These are phyloP conservation scores for Pollachius pollachius DNA, from an alignment of 2,113 vertebrate species.

Conservation along the genomic window DNA sequence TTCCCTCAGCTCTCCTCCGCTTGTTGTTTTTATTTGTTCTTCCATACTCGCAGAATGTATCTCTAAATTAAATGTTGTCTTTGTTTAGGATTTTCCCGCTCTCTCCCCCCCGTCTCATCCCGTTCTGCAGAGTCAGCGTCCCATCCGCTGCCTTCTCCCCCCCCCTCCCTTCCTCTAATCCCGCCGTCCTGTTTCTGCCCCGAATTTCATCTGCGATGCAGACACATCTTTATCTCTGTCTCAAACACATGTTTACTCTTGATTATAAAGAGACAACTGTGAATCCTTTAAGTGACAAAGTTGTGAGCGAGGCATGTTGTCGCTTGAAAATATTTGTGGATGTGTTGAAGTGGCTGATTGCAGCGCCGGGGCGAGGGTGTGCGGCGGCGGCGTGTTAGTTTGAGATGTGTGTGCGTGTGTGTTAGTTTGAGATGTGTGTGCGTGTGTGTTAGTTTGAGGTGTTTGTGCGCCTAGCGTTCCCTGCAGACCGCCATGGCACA, in stretches of 20 bases:
- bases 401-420: conserved; percentile 44
- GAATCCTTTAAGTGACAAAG: conserved; percentile 74
- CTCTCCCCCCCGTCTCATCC: background rate
- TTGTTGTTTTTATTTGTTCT: conserved; percentile 63
- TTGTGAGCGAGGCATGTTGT: conserved; percentile 70
- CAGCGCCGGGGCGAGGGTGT: conserved; percentile 45
- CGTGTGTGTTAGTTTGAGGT: conserved; percentile 54
- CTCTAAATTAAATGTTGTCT: conserved; percentile 63
- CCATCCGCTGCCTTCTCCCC: conserved; percentile 27
- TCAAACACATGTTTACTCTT: conserved; percentile 73
- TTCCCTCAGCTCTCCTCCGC: conserved; percentile 46
- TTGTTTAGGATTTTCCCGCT: conserved; percentile 56
- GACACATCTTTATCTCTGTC: conserved; percentile 71
- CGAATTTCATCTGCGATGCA: conserved; percentile 65
- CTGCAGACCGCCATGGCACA: conserved; percentile 65
- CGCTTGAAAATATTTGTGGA: conserved; percentile 70
- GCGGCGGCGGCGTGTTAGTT: conserved; percentile 60
- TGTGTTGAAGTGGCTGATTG: conserved; percentile 66
- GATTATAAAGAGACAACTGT: conserved; percentile 74
- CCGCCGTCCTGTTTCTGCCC: conserved; percentile 66
- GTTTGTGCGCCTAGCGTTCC: conserved; percentile 65
- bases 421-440: conserved; percentile 60
- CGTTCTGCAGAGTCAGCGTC: conserved; percentile 1
- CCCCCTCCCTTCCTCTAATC: conserved; percentile 49
- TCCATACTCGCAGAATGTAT: conserved; percentile 56